Evolutionary conservation across 2,113 vertebrate species (phyloP).

Genomic region (Prietella phreatophila): DNA sequence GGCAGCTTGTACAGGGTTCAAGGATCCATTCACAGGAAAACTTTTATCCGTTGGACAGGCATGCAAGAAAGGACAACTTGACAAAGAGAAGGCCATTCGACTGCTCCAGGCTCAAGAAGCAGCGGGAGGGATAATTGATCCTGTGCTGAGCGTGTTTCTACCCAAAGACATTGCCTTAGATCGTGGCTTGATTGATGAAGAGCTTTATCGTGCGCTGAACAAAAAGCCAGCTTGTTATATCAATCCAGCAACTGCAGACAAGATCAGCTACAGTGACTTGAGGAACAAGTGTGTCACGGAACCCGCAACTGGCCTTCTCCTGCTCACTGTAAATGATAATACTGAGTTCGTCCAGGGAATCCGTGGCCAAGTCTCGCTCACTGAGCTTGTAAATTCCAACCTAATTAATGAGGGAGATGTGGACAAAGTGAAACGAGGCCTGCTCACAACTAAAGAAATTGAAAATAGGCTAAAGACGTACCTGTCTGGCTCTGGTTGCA

Average conservation of each 20-base stretch:
- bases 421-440: constrained; percentile 75
- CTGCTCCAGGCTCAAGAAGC: constrained; percentile 89
- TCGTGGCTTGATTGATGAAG: constrained; percentile 87
- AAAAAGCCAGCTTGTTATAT: constrained; percentile 85
- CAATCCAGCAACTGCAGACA: constrained; percentile 81
- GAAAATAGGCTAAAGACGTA: constrained; percentile 86
- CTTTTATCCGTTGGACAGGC: constrained; percentile 86
- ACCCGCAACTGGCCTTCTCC: constrained; percentile 81
- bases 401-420: constrained; percentile 80
- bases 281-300: constrained; percentile 82
- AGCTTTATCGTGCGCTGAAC: constrained; percentile 83
- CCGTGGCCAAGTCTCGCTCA: constrained; percentile 76
- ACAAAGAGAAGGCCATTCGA: constrained; percentile 81
- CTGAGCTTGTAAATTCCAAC: constrained; percentile 76
- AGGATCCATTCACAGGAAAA: constrained; percentile 91
- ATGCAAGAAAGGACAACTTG: constrained; percentile 83
- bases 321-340: constrained; percentile 78
- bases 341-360: constrained; percentile 82
- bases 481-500: constrained; percentile 88
- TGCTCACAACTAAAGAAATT: constrained; percentile 81
- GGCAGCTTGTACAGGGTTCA: constrained; percentile 88
- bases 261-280: constrained; percentile 83
- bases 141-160: constrained; percentile 87
- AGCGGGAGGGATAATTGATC: constrained; percentile 89
- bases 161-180: constrained; percentile 87